phyloP scores from a whole-genome alignment of 1,140 invertebrate species.

The Meteorus sp. region DNA sequence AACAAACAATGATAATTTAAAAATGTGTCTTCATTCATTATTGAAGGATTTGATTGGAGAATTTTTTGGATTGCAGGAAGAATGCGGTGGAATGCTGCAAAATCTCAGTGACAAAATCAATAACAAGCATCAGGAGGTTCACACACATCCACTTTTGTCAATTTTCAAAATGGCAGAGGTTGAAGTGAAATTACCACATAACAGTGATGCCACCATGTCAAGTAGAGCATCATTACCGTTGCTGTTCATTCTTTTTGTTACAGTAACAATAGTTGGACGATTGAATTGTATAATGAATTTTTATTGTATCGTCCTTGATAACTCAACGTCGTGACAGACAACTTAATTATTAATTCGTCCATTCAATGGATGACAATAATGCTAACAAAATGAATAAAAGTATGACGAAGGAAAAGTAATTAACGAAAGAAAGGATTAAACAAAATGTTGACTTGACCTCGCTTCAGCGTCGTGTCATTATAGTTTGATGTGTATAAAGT shows the following conservation, averaged over 20 bases:
- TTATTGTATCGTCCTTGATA: constrained; percentile 29
- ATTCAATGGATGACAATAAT: constrained; percentile 2
- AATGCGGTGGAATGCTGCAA: constrained; percentile 79
- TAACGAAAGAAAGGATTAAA: too few species aligned
- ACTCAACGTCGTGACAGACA: constrained; percentile 42
- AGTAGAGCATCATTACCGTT: constrained; percentile 31
- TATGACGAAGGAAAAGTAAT: too few species aligned
- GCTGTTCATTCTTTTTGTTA: constrained; percentile 29
- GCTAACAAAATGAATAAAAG: background rate
- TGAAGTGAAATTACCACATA: constrained; percentile 64
- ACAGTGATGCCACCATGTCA: constrained; percentile 37
- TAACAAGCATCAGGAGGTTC: constrained; percentile 78
- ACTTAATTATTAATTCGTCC: too few species aligned
- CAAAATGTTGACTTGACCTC: background rate
- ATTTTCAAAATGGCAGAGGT: constrained; percentile 92
- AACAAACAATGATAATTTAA: too few species aligned
- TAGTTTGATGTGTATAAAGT: constrained; percentile 5
- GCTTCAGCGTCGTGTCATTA: background rate
- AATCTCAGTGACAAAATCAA: constrained; percentile 82
- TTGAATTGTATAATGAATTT: constrained; percentile 26
- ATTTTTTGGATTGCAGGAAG: constrained; percentile 69
- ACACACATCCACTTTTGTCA: constrained; percentile 81
- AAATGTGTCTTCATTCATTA: background rate
- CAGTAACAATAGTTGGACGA: constrained; percentile 24
- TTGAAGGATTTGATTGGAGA: background rate